Conservation (phyloP, 2,797 vertebrate genomes). For the Oryzias sinensis region DNA sequence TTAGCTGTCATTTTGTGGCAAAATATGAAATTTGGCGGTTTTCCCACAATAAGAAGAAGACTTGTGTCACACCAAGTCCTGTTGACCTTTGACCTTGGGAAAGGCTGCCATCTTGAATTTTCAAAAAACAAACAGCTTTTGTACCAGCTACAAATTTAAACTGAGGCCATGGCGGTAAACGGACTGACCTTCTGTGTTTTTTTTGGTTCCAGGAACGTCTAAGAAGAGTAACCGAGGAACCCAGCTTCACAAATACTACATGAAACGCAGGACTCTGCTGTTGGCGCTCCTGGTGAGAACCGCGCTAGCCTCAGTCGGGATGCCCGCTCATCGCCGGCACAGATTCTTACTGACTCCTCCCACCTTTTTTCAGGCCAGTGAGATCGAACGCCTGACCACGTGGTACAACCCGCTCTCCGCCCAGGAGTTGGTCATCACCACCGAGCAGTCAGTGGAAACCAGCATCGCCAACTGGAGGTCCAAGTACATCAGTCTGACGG, state of each 20-base stretch:
- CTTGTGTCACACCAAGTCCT: no score
- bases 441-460: constrained; percentile 91
- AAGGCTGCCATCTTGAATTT: no score
- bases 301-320: not conserved
- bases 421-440: constrained; percentile 86
- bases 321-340: not conserved
- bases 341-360: not conserved
- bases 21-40: no score
- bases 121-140: no score
- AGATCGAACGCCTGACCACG: constrained; percentile 92
- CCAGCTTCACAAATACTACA: constrained; percentile 97
- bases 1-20: no score
- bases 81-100: no score
- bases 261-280: constrained; percentile 91
- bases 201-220: constrained; percentile 80
- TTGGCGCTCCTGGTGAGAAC: constrained; percentile 86
- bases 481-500: constrained; percentile 92
- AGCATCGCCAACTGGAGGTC: constrained; percentile 97
- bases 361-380: constrained; percentile 82
- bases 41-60: no score
- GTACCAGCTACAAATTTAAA: no score
- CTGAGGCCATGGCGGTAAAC: no score
- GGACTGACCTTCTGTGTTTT: not conserved
- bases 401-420: constrained; percentile 97
- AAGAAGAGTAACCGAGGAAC: constrained; percentile 96